A percentile compares a stretch with the other conserved stretches of the same genome.
Evolutionary conservation across 1,140 invertebrate species (phyloP).

Genomic region (Magallana gigas): DNA sequence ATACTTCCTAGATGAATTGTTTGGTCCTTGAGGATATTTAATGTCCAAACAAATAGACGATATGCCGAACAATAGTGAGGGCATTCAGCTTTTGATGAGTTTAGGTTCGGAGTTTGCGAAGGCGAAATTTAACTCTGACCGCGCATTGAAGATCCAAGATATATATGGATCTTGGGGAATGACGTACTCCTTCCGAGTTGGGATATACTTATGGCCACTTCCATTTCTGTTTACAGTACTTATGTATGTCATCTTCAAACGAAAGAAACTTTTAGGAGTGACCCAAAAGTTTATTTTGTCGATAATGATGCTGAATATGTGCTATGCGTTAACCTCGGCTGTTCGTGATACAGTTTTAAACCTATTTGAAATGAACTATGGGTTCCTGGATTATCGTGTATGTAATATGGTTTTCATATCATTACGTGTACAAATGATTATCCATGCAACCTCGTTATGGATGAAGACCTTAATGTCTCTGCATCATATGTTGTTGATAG

Average conservation of each 20-base stretch:
- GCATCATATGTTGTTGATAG: neutral
- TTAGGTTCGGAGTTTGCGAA: too few relatives aligned
- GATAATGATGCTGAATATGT: neutral
- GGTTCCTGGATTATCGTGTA: neutral
- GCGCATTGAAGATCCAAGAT: too few relatives aligned
- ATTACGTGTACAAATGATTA: neutral
- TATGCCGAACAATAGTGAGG: too few relatives aligned
- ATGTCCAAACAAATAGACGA: too few relatives aligned
- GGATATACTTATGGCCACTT: neutral
- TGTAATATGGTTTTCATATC: neutral
- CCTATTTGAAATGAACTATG: neutral
- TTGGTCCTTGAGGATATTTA: too few relatives aligned
- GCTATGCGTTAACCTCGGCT: neutral
- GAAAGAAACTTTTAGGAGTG: neutral
- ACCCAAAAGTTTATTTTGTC: neutral
- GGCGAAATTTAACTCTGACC: too few relatives aligned
- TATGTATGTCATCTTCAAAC: neutral
- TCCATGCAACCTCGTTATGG: neutral
- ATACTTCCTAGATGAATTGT: too few relatives aligned
- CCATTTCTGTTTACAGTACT: neutral
- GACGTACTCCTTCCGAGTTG: neutral
- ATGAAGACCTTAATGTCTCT: neutral
- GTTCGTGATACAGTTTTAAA: neutral
- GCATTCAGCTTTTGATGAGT: too few relatives aligned
- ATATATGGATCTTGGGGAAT: neutral